phyloP scores from a whole-genome alignment of 2,113 vertebrate species.

The Solenodon paradoxus region DNA sequence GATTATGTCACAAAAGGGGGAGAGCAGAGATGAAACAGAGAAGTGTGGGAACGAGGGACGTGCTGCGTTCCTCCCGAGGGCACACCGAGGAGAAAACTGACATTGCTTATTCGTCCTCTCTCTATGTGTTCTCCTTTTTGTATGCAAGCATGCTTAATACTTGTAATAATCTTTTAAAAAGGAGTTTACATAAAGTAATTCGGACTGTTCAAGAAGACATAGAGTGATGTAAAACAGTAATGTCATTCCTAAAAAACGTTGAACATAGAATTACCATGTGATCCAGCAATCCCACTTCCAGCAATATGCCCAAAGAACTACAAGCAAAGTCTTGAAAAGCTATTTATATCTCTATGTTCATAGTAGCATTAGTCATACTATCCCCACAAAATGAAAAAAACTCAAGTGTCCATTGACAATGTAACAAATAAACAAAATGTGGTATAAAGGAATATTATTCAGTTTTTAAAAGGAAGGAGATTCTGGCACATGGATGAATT shows the following conservation, averaged over 20 bases:
- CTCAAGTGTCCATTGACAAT: not conserved
- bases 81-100: not conserved
- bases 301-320: not conserved
- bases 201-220: not conserved
- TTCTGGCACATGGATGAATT: not conserved
- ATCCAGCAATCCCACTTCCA: not conserved
- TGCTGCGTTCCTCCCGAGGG: rapidly evolving
- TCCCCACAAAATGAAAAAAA: not conserved
- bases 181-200: not conserved
- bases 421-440: not conserved
- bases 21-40: not conserved
- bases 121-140: not conserved
- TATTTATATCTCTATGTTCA: too few species aligned
- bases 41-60: not conserved
- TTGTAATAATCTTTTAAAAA: not conserved
- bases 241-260: not conserved
- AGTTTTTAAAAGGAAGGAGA: too few species aligned
- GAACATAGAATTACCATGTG: not conserved
- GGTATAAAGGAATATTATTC: not conserved
- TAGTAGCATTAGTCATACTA: not conserved
- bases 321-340: not conserved
- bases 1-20: not conserved
- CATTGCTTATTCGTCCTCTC: not conserved
- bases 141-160: not conserved
- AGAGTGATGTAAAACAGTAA: not conserved